These are phyloP conservation scores for Gandaritis pyraliata DNA, from an alignment of 2,888 invertebrate genomes.

Conservation along the genomic window DNA sequence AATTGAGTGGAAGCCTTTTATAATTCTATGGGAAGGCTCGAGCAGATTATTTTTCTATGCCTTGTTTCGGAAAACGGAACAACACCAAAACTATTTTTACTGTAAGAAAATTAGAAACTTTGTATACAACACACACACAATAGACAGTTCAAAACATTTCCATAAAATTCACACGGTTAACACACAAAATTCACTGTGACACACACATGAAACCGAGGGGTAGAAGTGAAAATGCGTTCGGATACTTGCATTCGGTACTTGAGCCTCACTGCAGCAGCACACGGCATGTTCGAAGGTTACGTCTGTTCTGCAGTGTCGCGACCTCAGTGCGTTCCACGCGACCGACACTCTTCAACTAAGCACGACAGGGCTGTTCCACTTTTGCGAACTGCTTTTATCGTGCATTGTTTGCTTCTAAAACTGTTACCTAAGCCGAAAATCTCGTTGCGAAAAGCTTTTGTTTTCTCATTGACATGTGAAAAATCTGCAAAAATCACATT, in stretches of 20 bases:
- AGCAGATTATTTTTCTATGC: too few species aligned
- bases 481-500: conserved; percentile 16
- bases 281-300: conserved; percentile 75
- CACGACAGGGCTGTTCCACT: conserved; percentile 68
- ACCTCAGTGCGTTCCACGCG: conserved; percentile 68
- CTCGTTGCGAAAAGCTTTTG: conserved; percentile 60
- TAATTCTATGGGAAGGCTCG: too few species aligned
- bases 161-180: conserved; percentile 1
- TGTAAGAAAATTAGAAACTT: background rate
- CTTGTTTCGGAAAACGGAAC: too few species aligned
- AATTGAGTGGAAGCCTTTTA: too few species aligned
- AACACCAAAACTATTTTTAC: too few species aligned
- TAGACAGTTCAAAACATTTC: background rate
- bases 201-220: background rate
- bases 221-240: conserved; percentile 22
- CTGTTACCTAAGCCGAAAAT: conserved; percentile 61
- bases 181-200: conserved; percentile 7
- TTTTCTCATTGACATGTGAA: conserved; percentile 46
- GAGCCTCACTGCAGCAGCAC: conserved; percentile 66
- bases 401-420: conserved; percentile 69
- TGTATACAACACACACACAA: conserved; percentile 2
- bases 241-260: conserved; percentile 80
- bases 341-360: conserved; percentile 68
- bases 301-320: conserved; percentile 53
- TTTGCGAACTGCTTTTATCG: conserved; percentile 67